A percentile compares a stretch with the other conserved stretches of the same genome.
Evolutionary conservation across 2,113 vertebrate species (phyloP).

Genomic region (Dasypus novemcinctus): DNA sequence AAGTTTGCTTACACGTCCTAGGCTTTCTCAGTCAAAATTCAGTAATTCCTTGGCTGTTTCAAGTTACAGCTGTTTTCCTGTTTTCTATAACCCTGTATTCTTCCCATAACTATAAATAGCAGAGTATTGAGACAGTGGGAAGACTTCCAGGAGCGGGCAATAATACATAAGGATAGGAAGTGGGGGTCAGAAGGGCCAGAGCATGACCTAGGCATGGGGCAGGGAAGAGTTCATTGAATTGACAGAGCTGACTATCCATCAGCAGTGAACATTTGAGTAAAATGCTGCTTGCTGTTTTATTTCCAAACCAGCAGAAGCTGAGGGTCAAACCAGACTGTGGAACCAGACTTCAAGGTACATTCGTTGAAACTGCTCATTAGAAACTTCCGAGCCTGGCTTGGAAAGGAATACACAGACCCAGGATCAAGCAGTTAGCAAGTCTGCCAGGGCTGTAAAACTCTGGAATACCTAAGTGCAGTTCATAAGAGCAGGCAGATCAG

Average conservation of each 20-base stretch:
- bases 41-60: not conserved
- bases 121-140: not conserved
- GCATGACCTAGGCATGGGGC: not conserved
- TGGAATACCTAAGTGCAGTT: not conserved
- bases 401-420: not conserved
- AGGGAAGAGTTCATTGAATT: not conserved
- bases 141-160: not conserved
- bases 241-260: not conserved
- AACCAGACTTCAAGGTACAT: not conserved
- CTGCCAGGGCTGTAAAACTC: not conserved
- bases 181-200: fast-evolving
- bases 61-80: not conserved
- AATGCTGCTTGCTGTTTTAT: not conserved
- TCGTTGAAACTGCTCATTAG: not conserved
- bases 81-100: not conserved
- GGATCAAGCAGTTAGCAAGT: not conserved
- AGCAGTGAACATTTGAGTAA: not conserved
- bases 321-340: not conserved
- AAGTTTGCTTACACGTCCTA: not conserved
- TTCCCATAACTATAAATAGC: not conserved
- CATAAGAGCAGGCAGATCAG: not conserved
- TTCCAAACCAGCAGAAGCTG: not conserved
- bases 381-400: not conserved
- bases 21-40: not conserved
- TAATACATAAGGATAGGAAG: not conserved